Base-by-base conservation (phyloP, 2,113 vertebrate genomes). In the Columba janthina region DNA sequence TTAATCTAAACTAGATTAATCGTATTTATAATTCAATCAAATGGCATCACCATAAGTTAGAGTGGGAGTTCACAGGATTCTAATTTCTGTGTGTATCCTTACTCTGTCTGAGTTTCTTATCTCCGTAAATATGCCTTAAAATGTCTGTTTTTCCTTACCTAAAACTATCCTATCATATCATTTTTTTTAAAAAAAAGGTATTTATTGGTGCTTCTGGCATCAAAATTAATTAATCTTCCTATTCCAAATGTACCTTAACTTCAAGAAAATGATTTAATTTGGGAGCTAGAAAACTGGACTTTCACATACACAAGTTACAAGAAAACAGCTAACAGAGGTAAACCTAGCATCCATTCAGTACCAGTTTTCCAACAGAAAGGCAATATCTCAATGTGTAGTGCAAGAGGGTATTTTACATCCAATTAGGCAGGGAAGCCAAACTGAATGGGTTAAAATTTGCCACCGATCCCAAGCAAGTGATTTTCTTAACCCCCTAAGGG, bases 361-460 rank as follows among this genome's bases (percentile, higher is more conserved):
- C 26, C 29, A 79, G 12, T 38, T 74, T 58, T 96, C 48, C 75
- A 94, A 48, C 10, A 87, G 36, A 28, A 89, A 91, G 57, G 20
- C 22, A 40, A 0, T 29, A 24, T 32, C 51, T 86, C 29, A 69
- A 25, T 36, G 61, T 32, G 22, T 1, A 67, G 51, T 64, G 53
- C 44, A 86, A 86, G 70, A 69, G 56, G 73, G 65, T 85, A n/a
- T 81, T 95, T 91, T 98, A 86, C 94, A 96, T 97, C 90, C 96
- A 97, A 79, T 97, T 98, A 97, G 91, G 71, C 62, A 95, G 89
- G 82, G 71, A 94, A 96, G 88, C 36, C 89, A 96, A 94, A 76
- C 73, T 91, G 97, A 97, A 98, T 70, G 97, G 97, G 98, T 98
- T 98, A 98, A 98, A 98, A 98, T 97, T 94, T 95, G 89, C 91